Conservation (phyloP, 2,113 vertebrate species). For the Cyanistes caeruleus region DNA sequence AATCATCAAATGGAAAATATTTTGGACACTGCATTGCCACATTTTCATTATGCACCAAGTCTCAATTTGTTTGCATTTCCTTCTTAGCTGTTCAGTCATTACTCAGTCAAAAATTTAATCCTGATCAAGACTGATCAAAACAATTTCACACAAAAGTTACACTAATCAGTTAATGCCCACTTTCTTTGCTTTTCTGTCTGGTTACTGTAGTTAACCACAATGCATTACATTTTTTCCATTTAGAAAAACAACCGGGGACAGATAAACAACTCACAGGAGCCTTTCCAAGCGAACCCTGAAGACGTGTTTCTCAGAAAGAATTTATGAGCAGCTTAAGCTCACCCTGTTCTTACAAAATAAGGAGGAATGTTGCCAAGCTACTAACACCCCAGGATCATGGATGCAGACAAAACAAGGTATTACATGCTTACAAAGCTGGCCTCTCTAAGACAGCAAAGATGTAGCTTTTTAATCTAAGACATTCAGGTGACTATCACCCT, state of each 20-base stretch:
- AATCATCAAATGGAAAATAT: neutral
- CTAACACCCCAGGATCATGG: neutral
- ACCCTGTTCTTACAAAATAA: neutral
- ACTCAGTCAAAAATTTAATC: neutral
- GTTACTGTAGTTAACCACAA: neutral
- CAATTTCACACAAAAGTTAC: neutral
- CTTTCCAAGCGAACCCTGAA: neutral
- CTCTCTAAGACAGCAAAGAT: neutral
- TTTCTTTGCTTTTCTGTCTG: neutral
- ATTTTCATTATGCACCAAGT: neutral
- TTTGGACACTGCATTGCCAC: neutral
- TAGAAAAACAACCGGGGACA: neutral
- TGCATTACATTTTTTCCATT: neutral
- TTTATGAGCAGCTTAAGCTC: constrained; percentile 4
- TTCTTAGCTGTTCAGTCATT: neutral
- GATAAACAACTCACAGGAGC: neutral
- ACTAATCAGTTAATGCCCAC: neutral
- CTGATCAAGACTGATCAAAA: neutral
- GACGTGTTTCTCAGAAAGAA: neutral
- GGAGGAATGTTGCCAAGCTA: neutral
- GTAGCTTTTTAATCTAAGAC: neutral
- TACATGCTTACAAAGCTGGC: neutral
- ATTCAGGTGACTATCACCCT: neutral
- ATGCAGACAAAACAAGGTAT: neutral
- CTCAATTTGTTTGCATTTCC: neutral